Base-by-base conservation (phyloP, 2,113 vertebrate species). In the Circaetus gallicus region DNA sequence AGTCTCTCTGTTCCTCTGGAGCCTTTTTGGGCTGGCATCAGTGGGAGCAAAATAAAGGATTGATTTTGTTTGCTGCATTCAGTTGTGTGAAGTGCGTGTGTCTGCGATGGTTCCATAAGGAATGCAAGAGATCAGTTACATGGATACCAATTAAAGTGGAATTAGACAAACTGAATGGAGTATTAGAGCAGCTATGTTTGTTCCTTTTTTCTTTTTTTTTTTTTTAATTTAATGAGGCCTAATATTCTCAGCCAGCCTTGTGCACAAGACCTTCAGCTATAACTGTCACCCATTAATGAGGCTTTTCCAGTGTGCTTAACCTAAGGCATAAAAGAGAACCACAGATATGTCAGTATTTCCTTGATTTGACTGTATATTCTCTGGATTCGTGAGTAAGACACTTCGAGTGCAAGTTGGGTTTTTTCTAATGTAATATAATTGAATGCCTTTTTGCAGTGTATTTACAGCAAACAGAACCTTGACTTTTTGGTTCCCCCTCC, bases 171-270 rank as follows among this genome's bases (percentile, higher is more conserved):
- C 34, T 25, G 26, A 86, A 80, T 79, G 74, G 91, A 90, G 40
- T 65, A 74, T 66, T 74, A 71, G 19, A 96, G 66, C 36, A 72
- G 21, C 84, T 96, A 22, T 55, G 15, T 96, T 92, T 95, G 34
- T 85, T 74, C 21, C 17, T 49, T 72, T 70, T 62, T 38, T 29
- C 34, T 13, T 10, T 18, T 50, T 55, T 55, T 79, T 65, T 43
- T 67, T 90, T 89, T 81, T 8, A 45, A 92, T 95, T 95, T 97
- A 94, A 97, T 95, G 96, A 97, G 67, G 61, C 62, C 91, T 96
- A 82, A 82, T 97, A 36, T 96, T 93, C 63, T 67, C 52, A 94
- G 70, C 69, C 88, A 93, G 40, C 50, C 36, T 82, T 55, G 74
- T 58, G 38, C 42, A 40, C 31, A 85, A 73, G 63, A 91, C 58